Percentiles rank a stretch among this genome's conserved stretches.
These are phyloP conservation scores for Thereva unica DNA, from an alignment of 2,888 invertebrate genomes.

Conservation along the genomic window DNA sequence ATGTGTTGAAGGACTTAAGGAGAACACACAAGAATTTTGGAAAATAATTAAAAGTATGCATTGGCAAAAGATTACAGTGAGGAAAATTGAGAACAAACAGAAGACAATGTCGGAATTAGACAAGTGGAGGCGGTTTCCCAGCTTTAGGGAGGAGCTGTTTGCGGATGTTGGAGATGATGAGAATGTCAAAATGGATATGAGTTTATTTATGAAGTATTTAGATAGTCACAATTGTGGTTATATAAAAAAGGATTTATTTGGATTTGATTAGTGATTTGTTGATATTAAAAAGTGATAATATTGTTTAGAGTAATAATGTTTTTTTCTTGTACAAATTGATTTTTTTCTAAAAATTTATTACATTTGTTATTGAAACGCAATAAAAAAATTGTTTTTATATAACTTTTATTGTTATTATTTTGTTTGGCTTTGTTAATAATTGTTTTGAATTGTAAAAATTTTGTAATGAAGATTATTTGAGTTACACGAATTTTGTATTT, in stretches of 20 bases:
- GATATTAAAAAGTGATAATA: slow-evolving; percentile 1
- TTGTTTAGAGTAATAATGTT: neutral
- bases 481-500: too few species aligned
- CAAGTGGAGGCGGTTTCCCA: slow-evolving; percentile 50
- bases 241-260: slow-evolving; percentile 82
- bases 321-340: too few species aligned
- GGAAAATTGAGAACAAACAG: slow-evolving; percentile 66
- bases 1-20: slow-evolving; percentile 80
- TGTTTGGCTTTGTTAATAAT: too few species aligned
- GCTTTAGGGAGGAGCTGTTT: slow-evolving; percentile 54
- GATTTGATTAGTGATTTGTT: slow-evolving; percentile 57
- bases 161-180: slow-evolving; percentile 57
- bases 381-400: too few species aligned
- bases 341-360: too few species aligned
- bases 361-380: too few species aligned
- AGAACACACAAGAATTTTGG: slow-evolving; percentile 84
- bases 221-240: slow-evolving; percentile 69
- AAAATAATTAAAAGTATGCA: slow-evolving; percentile 74
- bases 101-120: slow-evolving; percentile 44
- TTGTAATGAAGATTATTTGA: too few species aligned
- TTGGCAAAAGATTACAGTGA: slow-evolving; percentile 83
- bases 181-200: slow-evolving; percentile 76
- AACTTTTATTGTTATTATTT: too few species aligned
- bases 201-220: slow-evolving; percentile 75
- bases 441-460: too few species aligned